Evolutionary conservation across 2,113 vertebrate genomes (phyloP).

Genomic region (Sminthopsis crassicaudata): DNA sequence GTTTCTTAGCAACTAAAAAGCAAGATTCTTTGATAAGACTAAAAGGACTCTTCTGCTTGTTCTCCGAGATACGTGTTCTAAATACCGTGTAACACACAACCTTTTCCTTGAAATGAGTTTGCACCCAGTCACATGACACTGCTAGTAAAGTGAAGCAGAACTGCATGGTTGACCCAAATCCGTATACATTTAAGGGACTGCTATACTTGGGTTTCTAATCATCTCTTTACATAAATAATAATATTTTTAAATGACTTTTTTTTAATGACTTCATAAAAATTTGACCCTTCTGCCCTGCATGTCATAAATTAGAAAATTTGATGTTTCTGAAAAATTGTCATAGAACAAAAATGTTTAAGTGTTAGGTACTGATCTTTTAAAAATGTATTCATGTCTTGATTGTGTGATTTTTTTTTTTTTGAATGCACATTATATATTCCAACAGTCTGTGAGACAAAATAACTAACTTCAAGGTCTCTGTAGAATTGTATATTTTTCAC

Average conservation of each 20-base stretch:
- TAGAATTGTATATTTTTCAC: constrained; percentile 20
- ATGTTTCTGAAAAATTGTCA: constrained; percentile 49
- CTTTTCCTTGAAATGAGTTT: constrained; percentile 77
- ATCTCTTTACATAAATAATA: not conserved
- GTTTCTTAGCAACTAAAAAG: constrained; percentile 85
- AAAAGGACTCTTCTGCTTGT: constrained; percentile 59
- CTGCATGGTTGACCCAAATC: constrained; percentile 62
- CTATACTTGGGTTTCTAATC: constrained; percentile 50
- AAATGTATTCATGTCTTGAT: constrained; percentile 16
- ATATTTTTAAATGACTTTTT: too few relatives aligned
- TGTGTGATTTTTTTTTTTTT: constrained; percentile 54
- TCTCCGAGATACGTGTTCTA: constrained; percentile 75
- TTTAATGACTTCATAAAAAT: constrained; percentile 17
- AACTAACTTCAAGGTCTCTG: not conserved
- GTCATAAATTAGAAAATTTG: constrained; percentile 37
- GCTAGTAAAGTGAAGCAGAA: constrained; percentile 53
- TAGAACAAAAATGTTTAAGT: constrained; percentile 25
- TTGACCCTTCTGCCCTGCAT: constrained; percentile 8
- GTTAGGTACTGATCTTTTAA: constrained; percentile 28
- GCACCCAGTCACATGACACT: constrained; percentile 75
- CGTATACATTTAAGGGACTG: constrained; percentile 57
- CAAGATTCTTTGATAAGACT: constrained; percentile 75
- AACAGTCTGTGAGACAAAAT: not conserved
- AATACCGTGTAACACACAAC: constrained; percentile 66
- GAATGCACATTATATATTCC: constrained; percentile 8